Evolutionary conservation across 2,113 vertebrate species (phyloP).

Genomic region (Grallaria varia): DNA sequence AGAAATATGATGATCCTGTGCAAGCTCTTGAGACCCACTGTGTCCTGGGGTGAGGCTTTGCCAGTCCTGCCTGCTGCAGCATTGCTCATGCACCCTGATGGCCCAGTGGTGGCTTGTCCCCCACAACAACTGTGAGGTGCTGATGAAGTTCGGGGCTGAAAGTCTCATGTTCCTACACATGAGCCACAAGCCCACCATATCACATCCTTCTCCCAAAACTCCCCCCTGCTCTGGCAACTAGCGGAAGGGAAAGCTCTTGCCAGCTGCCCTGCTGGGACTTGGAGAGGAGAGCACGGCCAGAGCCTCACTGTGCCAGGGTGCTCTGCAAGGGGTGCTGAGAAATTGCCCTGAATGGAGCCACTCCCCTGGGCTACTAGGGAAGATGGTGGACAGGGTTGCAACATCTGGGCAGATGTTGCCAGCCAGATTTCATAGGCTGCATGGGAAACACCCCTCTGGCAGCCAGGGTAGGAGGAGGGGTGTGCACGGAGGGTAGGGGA

Average conservation of each 20-base stretch:
- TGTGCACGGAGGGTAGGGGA: rapidly evolving
- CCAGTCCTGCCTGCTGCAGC: not conserved
- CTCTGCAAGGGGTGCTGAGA: not conserved
- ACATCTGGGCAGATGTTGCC: conserved; percentile 76
- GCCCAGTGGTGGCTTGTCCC: rapidly evolving
- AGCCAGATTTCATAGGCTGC: conserved; percentile 74
- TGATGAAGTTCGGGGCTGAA: not conserved
- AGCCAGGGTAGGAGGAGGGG: not conserved
- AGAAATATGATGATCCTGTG: not conserved
- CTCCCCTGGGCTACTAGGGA: not conserved
- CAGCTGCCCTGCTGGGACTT: not conserved
- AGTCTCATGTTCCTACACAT: rapidly evolving
- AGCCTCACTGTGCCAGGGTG: rapidly evolving
- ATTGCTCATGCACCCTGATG: rapidly evolving
- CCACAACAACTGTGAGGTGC: rapidly evolving
- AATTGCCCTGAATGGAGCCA: rapidly evolving
- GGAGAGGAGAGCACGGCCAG: not conserved
- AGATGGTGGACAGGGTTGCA: not conserved
- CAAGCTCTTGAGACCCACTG: not conserved
- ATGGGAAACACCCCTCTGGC: conserved; percentile 56
- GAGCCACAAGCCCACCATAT: not conserved
- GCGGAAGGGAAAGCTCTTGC: not conserved
- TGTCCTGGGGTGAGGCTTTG: not conserved
- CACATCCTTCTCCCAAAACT: not conserved
- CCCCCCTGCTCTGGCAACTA: rapidly evolving